These are phyloP conservation scores for Acrossocheilus wenchowensis DNA, from an alignment of 2,797 vertebrate species.

Conservation along the genomic window DNA sequence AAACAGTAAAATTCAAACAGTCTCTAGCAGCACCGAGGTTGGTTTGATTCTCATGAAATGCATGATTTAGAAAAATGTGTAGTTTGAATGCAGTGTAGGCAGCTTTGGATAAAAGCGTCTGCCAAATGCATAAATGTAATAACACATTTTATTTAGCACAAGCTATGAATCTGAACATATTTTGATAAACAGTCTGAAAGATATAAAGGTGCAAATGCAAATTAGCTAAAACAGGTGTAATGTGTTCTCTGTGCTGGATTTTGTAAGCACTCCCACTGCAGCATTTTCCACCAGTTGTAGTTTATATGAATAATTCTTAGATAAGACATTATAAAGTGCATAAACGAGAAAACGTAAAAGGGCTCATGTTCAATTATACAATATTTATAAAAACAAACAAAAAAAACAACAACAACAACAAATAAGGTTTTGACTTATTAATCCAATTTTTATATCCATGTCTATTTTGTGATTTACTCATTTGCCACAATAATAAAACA, in stretches of 20 bases:
- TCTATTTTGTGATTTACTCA: background rate
- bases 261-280: background rate
- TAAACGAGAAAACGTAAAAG: too few species aligned
- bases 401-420: too few species aligned
- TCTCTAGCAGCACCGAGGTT: background rate
- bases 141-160: background rate
- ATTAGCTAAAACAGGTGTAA: background rate
- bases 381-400: too few species aligned
- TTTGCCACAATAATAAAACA: background rate
- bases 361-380: too few species aligned
- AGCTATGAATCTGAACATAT: background rate
- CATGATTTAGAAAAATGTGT: background rate
- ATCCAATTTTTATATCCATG: background rate
- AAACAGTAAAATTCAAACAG: background rate
- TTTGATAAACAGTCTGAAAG: background rate
- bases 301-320: background rate
- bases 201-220: background rate
- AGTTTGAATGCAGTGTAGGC: background rate
- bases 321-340: background rate
- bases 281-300: background rate
- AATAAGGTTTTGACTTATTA: too few species aligned
- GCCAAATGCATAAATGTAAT: background rate
- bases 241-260: background rate
- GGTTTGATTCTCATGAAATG: background rate
- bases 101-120: background rate